Percentiles rank a stretch among this genome's conserved stretches.
Conservation (phyloP, 1,140 invertebrate genomes). For the Zeugodacus cucurbitae region DNA sequence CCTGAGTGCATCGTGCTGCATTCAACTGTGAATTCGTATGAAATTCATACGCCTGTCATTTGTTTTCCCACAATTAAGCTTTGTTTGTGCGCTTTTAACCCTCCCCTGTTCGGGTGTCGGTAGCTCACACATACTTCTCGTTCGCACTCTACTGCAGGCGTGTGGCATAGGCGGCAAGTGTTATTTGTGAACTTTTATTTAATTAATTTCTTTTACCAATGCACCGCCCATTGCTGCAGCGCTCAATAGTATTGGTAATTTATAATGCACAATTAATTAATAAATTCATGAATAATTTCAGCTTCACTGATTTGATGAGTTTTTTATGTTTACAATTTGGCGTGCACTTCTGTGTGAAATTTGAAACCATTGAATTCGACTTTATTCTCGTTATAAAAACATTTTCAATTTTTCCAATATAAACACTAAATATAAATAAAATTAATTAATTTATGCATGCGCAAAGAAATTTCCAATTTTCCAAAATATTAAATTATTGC, state of each 20-base stretch:
- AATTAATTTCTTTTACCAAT: slow-evolving; percentile 21
- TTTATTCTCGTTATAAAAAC: not conserved
- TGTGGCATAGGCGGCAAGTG: not conserved
- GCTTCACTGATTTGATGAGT: slow-evolving; percentile 31
- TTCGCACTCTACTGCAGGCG: not conserved
- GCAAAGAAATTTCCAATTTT: slow-evolving; percentile 3
- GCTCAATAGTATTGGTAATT: slow-evolving; percentile 16
- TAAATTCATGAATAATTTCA: slow-evolving; percentile 41
- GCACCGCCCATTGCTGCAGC: not conserved
- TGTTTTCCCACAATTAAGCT: not conserved
- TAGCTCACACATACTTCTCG: not conserved
- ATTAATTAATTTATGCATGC: slow-evolving; percentile 6
- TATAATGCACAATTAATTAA: slow-evolving; percentile 40
- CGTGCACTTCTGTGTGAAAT: not conserved
- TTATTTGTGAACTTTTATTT: not conserved
- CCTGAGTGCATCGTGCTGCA: not conserved
- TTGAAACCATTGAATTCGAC: not conserved
- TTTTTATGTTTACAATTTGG: not conserved
- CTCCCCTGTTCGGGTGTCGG: not conserved
- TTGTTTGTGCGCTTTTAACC: not conserved
- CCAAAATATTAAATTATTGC: slow-evolving; percentile 7
- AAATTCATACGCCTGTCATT: not conserved
- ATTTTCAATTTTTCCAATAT: not conserved
- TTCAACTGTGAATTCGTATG: slow-evolving; percentile 21
- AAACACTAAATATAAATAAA: not conserved